Percentiles rank a stretch among this genome's conserved stretches.
Evolutionary conservation across 2,888 invertebrate species (phyloP).

Genomic region (Eledona agricola): DNA sequence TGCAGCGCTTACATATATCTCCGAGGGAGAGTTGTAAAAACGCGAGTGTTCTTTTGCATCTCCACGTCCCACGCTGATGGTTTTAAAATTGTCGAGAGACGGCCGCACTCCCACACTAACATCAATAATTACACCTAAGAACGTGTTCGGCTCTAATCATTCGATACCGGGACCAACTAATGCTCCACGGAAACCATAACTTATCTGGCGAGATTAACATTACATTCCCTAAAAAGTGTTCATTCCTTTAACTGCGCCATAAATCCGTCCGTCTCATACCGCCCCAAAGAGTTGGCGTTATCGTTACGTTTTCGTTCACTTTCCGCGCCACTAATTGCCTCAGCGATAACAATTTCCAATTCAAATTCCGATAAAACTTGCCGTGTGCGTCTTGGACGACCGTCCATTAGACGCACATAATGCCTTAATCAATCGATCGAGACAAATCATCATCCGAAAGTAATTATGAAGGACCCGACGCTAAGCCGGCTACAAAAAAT

Average conservation of each 20-base stretch:
- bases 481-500: constrained; percentile 1
- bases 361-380: neutral
- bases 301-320: constrained; percentile 2
- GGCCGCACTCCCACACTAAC: constrained; percentile 25
- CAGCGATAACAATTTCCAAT: neutral
- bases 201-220: constrained; percentile 10
- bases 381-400: neutral
- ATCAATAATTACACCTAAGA: constrained; percentile 32
- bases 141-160: constrained; percentile 30
- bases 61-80: constrained; percentile 12
- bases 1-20: too few species aligned
- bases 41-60: constrained; percentile 10
- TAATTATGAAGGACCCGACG: constrained; percentile 5
- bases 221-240: constrained; percentile 7
- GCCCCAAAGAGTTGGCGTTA: constrained; percentile 6
- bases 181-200: constrained; percentile 24
- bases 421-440: constrained; percentile 1
- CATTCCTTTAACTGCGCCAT: constrained; percentile 8
- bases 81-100: constrained; percentile 7
- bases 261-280: constrained; percentile 3
- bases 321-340: neutral
- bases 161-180: constrained; percentile 29
- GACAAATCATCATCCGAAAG: constrained; percentile 11
- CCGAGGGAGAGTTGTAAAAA: constrained; percentile 1
- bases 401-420: constrained; percentile 1